Evolutionary conservation across 2,797 vertebrate genomes (phyloP), one percentile per base, ranked within the genome.

Genomic region (Pelochelys cantorii): DNA sequence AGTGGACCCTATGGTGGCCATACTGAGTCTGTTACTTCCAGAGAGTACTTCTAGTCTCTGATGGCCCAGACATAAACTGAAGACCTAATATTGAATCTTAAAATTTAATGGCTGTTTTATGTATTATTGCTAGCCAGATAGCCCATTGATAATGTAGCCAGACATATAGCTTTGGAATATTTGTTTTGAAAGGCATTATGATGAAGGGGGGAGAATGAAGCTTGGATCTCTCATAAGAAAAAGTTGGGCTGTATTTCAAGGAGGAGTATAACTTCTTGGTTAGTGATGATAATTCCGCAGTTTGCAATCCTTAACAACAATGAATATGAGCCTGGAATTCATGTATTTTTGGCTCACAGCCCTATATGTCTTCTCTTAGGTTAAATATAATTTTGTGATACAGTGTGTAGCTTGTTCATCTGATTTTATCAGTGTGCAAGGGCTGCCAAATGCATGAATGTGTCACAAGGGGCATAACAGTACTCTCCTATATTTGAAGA

Each of bases 151-250:
- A 8, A 48, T 15, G 11, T 71, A 71, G 20, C n/a, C 1, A 25
- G 18, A 2, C 22, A 34, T 7, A 1, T 60, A 17, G 48, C 20
- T 0, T 1, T 75, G 31, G 5, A 25, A n/a, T 77, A 29, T 12
- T 89, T 83, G 5, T 88, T 82, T 77, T 79, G 60, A 85, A 90
- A 93, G 85, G 11, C 1, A 7, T 79, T 54, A 13, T 34, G 23
- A 7, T 7, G 81, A 5, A 59, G 25, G 59, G 11, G 17, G 17
- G 15, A n/a, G 31, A 15, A 68, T 68, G 14, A 5, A 20, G 65
- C n/a, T 68, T 68, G 23, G 37, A 25, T 75, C 81, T 85, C 55
- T 1, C 53, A 1, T 84, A 25, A 84, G 60, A 78, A 84, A 78
- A 91, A 71, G 74, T 23, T 59, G 48, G 79, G 37, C 15, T 79